These are phyloP conservation scores for Unio pictorum DNA, from an alignment of 2,888 invertebrate genomes.

Conservation along the genomic window DNA sequence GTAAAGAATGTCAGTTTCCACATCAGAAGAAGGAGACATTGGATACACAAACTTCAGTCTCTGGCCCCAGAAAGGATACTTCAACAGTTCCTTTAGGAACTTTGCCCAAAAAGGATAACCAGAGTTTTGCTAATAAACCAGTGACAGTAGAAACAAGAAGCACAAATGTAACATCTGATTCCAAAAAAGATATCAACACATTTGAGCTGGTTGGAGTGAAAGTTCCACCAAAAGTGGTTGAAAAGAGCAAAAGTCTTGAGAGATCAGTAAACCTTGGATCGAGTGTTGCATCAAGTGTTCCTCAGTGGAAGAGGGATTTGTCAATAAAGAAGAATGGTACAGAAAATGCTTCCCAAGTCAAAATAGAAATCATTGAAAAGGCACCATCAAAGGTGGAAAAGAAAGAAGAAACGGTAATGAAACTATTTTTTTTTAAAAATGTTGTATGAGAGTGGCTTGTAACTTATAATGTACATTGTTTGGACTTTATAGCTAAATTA, in stretches of 20 bases:
- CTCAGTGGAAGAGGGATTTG: slow-evolving; percentile 51
- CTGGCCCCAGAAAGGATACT: too few species aligned
- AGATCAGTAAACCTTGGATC: too few species aligned
- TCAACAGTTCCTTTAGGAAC: too few species aligned
- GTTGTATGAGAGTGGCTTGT: too few species aligned
- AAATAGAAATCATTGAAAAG: slow-evolving; percentile 64
- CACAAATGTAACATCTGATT: too few species aligned
- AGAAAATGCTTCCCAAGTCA: slow-evolving; percentile 32
- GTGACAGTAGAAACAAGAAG: too few species aligned
- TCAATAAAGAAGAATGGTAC: slow-evolving; percentile 20
- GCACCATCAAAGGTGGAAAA: slow-evolving; percentile 22
- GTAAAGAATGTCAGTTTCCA: slow-evolving; percentile 3
- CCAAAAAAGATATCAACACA: slow-evolving; percentile 3
- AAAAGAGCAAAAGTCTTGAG: neutral
- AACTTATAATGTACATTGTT: too few species aligned
- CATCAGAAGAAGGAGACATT: slow-evolving; percentile 4
- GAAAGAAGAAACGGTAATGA: slow-evolving; percentile 36
- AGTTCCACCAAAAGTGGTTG: neutral
- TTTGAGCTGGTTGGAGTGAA: neutral
- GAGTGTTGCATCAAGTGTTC: slow-evolving; percentile 17
- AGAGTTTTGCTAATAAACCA: too few species aligned
- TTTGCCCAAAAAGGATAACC: too few species aligned
- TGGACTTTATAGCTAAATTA: too few species aligned
- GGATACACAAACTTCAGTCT: neutral
- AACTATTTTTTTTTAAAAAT: neutral